phyloP scores from a whole-genome alignment of 2,113 vertebrate genomes.

The Oenanthe oenanthe region DNA sequence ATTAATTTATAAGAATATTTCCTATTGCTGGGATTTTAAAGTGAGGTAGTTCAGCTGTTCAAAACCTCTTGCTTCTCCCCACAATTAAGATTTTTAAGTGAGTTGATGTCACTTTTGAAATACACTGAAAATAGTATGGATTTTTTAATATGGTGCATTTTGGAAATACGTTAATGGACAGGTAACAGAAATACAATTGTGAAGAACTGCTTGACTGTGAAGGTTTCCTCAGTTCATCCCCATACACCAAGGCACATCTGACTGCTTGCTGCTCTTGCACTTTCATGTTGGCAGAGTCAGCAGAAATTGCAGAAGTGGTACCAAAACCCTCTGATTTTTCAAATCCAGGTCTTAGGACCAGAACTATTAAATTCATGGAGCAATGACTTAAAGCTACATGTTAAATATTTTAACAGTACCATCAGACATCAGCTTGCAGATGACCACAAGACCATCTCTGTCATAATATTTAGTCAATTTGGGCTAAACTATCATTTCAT shows the following conservation, averaged over 20 bases:
- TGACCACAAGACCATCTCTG: background rate
- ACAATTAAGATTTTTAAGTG: background rate
- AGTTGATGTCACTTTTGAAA: background rate
- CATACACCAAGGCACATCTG: background rate
- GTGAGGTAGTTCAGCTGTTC: background rate
- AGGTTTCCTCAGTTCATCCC: background rate
- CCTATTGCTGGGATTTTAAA: background rate
- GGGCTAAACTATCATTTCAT: background rate
- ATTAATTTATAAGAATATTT: background rate
- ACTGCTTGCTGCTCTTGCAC: background rate
- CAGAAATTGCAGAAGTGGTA: background rate
- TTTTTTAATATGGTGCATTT: background rate
- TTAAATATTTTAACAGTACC: background rate
- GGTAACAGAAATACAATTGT: background rate
- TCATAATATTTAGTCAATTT: background rate
- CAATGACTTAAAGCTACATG: background rate
- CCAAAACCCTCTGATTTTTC: background rate
- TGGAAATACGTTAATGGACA: background rate
- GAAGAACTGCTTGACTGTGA: background rate
- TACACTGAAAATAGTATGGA: background rate
- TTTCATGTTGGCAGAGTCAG: background rate
- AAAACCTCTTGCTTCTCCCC: background rate
- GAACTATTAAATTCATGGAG: background rate
- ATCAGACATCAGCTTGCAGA: background rate
- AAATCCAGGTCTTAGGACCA: background rate